phyloP scores from a whole-genome alignment of 2,113 vertebrate species.

The Casuarius casuarius region DNA sequence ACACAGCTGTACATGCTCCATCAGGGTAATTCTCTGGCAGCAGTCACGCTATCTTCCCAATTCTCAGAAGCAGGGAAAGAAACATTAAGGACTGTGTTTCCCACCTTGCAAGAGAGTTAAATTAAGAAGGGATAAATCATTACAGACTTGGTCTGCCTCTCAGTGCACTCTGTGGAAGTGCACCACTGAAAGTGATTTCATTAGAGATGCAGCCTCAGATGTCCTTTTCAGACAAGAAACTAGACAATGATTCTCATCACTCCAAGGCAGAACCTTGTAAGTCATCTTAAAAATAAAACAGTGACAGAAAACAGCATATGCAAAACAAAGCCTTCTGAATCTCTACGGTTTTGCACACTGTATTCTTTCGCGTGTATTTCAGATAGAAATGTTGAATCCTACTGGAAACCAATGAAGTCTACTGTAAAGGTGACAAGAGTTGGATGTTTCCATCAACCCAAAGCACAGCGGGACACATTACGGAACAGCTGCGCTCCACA shows the following conservation, averaged over 20 bases:
- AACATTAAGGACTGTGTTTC: not conserved
- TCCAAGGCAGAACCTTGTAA: rapidly evolving
- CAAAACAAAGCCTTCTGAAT: not conserved
- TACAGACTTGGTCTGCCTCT: not conserved
- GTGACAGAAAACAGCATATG: not conserved
- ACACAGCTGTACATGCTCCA: rapidly evolving
- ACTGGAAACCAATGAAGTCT: not conserved
- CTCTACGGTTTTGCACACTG: not conserved
- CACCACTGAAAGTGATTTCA: rapidly evolving
- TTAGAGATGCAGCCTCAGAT: not conserved
- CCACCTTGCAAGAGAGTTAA: not conserved
- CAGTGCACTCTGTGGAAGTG: not conserved
- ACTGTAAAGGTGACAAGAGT: not conserved
- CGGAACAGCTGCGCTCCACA: not conserved
- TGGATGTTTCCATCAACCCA: not conserved
- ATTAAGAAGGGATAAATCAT: not conserved
- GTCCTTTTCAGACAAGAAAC: not conserved
- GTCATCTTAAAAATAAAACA: not conserved
- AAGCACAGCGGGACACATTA: not conserved
- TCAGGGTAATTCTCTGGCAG: not conserved
- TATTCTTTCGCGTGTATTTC: not conserved
- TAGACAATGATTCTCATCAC: not conserved
- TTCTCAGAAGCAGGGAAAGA: not conserved
- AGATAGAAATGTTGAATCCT: not conserved
- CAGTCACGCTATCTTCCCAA: not conserved